Conservation (phyloP, 2,888 invertebrate genomes). For the Beris morrisii region DNA sequence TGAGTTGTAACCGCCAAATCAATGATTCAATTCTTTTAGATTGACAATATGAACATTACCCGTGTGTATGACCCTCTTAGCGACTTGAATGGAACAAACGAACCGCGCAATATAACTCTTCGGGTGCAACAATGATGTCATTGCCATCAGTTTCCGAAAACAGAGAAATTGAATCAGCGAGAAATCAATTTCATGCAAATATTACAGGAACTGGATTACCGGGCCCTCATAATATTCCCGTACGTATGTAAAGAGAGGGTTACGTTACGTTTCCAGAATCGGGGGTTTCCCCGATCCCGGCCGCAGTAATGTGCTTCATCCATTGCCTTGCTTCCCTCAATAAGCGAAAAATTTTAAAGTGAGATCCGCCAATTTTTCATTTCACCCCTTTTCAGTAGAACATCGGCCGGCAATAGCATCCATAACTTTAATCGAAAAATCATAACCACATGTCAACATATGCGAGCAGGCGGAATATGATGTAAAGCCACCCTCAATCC, state of each 20-base stretch:
- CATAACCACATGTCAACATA: slow-evolving; percentile 48
- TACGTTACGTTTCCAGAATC: neutral
- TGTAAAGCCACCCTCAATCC: slow-evolving; percentile 41
- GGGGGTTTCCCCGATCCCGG: neutral
- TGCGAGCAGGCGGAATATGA: slow-evolving; percentile 43
- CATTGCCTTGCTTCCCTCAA: slow-evolving; percentile 12
- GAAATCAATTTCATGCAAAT: slow-evolving; percentile 48
- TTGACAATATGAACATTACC: slow-evolving; percentile 18
- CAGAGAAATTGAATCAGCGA: slow-evolving; percentile 38
- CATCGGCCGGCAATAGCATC: slow-evolving; percentile 41
- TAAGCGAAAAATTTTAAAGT: slow-evolving; percentile 33
- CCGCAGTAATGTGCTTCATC: slow-evolving; percentile 14
- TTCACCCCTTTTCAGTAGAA: slow-evolving; percentile 39
- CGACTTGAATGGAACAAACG: slow-evolving; percentile 32
- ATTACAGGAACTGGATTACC: slow-evolving; percentile 36
- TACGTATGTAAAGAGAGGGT: slow-evolving; percentile 15
- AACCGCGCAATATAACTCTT: slow-evolving; percentile 37
- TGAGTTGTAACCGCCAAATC: slow-evolving; percentile 12
- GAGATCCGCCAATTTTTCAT: slow-evolving; percentile 42
- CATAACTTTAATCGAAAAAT: slow-evolving; percentile 50
- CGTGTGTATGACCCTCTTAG: slow-evolving; percentile 15
- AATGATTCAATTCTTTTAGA: slow-evolving; percentile 20
- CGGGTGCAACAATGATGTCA: slow-evolving; percentile 34
- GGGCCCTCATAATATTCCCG: neutral
- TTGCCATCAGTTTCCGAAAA: slow-evolving; percentile 33